Base-by-base conservation (phyloP, 2,113 vertebrate genomes). In the Burhinus bistriatus region DNA sequence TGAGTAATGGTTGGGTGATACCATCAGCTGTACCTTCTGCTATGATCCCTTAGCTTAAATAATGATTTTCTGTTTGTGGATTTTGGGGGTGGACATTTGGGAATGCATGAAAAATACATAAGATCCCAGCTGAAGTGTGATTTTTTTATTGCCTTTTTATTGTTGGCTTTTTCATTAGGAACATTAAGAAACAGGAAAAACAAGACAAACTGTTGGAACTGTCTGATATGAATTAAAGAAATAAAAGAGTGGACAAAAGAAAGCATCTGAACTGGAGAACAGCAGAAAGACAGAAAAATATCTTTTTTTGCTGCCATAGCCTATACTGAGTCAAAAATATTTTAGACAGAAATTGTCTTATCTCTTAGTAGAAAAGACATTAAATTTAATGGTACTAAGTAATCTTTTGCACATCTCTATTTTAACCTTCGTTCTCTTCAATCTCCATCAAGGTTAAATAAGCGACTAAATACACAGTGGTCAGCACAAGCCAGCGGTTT, bases 281-380 rank as follows among this genome's bases (percentile, higher is more conserved):
- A 72, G 30, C 36, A 75, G 59, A 90, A 77, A 85, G 27, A 68
- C 65, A 57, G 61, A 65, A 73, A 83, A 81, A 45, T 38, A 9
- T 77, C 34, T 42, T 58, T 44, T 70, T 70, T 58, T 76, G 55
- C 83, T 84, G 51, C 52, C 32, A 51, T 19, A 75, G 29, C 8
- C 9, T 77, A 70, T 12, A 79, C 10, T 20, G 27, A 91, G 40
- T 47, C 3, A 87, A 70, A 94, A 80, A 42, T 38, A 57, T 29
- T 65, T 92, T 75, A 59, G 59, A 66, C 68, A 73, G 54, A 96
- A 94, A 81, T 62, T 58, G 19, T 73, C 62, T 80, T 77, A n/a
- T 15, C 27, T 90, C 42, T 70, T 66, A 83, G 34, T 42, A 70
- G 79, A 92, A 80, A 90, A 75, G 51, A 55, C 16, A 29, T 23